Conservation (phyloP, 2,888 invertebrate species). For the Callinectes sapidus region DNA sequence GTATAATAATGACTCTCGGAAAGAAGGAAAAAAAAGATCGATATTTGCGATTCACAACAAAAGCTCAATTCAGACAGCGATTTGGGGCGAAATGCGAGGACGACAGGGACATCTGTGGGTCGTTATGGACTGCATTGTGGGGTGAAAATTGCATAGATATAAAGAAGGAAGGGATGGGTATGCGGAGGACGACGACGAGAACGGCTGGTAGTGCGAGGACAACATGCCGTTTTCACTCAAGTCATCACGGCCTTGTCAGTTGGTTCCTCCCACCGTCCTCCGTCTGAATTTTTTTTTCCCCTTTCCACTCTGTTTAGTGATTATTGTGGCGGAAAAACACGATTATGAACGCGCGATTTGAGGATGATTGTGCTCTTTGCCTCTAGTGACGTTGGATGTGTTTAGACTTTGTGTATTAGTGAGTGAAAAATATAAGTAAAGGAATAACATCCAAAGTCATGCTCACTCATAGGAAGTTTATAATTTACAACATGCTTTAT, state of each 20-base stretch:
- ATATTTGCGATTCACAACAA: conserved; percentile 20
- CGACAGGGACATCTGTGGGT: conserved; percentile 9
- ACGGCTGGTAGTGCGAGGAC: not conserved
- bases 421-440: not conserved
- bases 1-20: not conserved
- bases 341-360: not conserved
- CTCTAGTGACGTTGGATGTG: not conserved
- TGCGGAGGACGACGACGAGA: not conserved
- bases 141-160: conserved; percentile 4
- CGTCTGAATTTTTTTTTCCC: not conserved
- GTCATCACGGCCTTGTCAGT: not conserved
- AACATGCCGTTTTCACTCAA: not conserved
- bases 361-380: not conserved
- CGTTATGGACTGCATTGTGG: conserved; percentile 17
- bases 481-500: not conserved
- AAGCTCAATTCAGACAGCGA: conserved; percentile 21
- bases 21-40: not conserved
- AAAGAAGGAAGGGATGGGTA: not conserved
- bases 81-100: not conserved
- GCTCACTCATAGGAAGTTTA: not conserved
- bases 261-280: not conserved
- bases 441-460: not conserved
- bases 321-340: not conserved
- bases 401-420: not conserved
- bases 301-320: not conserved